Evolutionary conservation across 2,888 invertebrate genomes (phyloP), one percentile per base, ranked within the genome.

Genomic region (Xestia c-nigrum): DNA sequence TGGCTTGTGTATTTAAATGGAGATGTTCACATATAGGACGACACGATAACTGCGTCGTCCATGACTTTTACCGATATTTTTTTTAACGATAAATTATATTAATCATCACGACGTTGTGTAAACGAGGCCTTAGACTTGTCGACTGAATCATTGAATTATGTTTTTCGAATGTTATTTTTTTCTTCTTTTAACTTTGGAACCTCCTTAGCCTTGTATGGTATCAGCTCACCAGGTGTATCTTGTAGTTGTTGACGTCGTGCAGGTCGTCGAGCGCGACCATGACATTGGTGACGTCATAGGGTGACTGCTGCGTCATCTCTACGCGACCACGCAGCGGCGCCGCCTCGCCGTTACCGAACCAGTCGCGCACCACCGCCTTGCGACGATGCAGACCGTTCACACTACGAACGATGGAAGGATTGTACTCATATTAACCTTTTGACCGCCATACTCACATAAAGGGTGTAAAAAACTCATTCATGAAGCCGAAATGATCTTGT

Each of bases 291-390:
- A 98, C 94, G 92, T 99, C 99, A 90, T 98, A 99, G 93, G 98
- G 98, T 0, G 98, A 98, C 94, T 99, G 98, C 94, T 99, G 99
- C 61, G 98, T 97, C 87, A 99, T 97, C 95, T 99, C 99, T 40
- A 99, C 93, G 93, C 98, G 98, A 16, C 99, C 99, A 89, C 97
- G 97, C 38, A 98, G 96, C 0, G 97, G 93, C 57, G 97, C 93
- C 0, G 95, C 94, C 78, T 97, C 97, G 0, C 98, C 98, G 93
- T 99, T 99, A 9, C 98, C 98, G 93, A 98, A 98, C 99, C 99
- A 99, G 90, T 99, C 98, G 88, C 97, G 98, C 0, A 98, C 98
- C 1, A 99, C 98, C 0, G 98, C 98, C 94, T 99, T 99, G 77
- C 98, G 97, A 12, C 98, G 97, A 89, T 98, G 98, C 12, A 98